Conservation (phyloP, 2,113 vertebrate genomes). For the Eidolon helvum region DNA sequence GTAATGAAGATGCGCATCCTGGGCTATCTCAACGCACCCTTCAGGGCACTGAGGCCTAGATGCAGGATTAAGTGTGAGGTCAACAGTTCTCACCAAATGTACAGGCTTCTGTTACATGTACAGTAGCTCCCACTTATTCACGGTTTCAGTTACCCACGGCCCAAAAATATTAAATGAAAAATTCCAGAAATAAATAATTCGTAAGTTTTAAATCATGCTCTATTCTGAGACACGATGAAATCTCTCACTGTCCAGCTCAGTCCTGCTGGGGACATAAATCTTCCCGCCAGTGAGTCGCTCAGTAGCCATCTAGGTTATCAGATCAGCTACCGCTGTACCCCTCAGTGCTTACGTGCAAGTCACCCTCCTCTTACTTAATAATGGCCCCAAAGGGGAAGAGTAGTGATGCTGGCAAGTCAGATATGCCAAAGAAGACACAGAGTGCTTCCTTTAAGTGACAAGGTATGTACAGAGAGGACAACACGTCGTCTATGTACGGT, state of each 20-base stretch:
- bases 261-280: too few relatives aligned
- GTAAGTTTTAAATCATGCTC: not conserved
- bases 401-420: not conserved
- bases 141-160: not conserved
- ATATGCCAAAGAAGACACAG: not conserved
- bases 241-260: not conserved
- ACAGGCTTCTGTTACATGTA: not conserved
- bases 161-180: not conserved
- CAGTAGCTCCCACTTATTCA: not conserved
- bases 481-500: not conserved
- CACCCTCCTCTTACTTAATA: not conserved
- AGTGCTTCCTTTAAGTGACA: not conserved
- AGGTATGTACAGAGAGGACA: not conserved
- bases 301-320: not conserved
- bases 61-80: too few relatives aligned
- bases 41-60: not conserved
- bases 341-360: not conserved
- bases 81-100: not conserved
- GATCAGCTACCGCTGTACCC: too few relatives aligned
- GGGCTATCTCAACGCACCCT: not conserved
- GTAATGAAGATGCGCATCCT: not conserved
- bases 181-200: not conserved
- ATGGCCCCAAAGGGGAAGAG: not conserved
- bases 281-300: not conserved
- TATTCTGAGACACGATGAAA: not conserved